Evolutionary conservation across 2,113 vertebrate genomes (phyloP), one percentile per base, ranked within the genome.

Genomic region (Acrocephalus kingi): DNA sequence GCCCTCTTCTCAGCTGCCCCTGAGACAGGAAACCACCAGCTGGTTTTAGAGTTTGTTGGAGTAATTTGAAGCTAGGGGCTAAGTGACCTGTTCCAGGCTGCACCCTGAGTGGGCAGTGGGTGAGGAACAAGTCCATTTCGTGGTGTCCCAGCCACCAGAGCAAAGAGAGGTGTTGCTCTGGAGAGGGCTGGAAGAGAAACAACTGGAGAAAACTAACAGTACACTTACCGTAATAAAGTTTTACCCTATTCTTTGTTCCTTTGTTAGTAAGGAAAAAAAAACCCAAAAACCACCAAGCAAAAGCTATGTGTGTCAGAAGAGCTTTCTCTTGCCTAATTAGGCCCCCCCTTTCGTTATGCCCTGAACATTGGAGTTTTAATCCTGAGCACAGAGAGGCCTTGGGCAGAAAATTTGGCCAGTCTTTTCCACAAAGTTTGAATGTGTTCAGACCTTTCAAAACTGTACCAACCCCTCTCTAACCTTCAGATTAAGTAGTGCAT

Each of bases 301-400:
- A 15, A 89, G 75, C 85, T 92, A 30, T 94, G 83, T 86, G 62
- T 86, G 90, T 82, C 55, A 90, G 90, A 89, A 90, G 66, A 92
- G 80, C 69, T 92, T 94, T 97, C 83, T 81, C 56, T 86, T 0
- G 15, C 64, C 56, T 94, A 95, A 96, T 93, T 84, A 95, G 55
- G 76, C 61, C 56, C 84, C 84, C 83, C 66, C 64, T 95, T 96
- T 95, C 69, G 79, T 84, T 93, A 87, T 75, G 77, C 58, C 28
- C 61, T 66, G 90, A 95, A 93, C 83, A 78, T 7, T 92, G 80
- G 80, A 81, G 96, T 87, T 94, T 95, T 89, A 96, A 96, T 96
- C 90, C 94, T 82, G 64, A 94, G 89, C 56, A 95, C 80, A 89
- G 88, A 96, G 76, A 27, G 61, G 80, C 73, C 88, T 90, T 90